phyloP scores from a whole-genome alignment of 1,140 invertebrate genomes.

The Caligus rogercresseyi region DNA sequence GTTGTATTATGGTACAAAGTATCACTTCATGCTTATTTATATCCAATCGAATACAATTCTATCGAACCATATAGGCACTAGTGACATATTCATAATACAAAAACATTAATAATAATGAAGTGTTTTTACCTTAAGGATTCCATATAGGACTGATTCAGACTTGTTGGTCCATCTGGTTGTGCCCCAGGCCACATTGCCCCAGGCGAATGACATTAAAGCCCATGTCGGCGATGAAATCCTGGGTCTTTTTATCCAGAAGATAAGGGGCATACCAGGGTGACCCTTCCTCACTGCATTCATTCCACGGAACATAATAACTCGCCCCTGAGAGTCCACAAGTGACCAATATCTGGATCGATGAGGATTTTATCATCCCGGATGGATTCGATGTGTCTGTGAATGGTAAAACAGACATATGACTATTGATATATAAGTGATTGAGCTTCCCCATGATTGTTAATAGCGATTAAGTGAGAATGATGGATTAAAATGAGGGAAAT shows the following conservation, averaged over 20 bases:
- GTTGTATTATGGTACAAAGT: too few species aligned
- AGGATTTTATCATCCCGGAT: background rate
- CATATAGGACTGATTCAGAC: background rate
- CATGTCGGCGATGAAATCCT: background rate
- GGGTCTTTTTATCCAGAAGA: background rate
- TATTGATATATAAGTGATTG: too few species aligned
- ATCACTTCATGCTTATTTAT: too few species aligned
- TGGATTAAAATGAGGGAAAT: too few species aligned
- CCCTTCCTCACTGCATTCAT: background rate
- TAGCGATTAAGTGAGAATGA: too few species aligned
- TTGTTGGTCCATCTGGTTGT: background rate
- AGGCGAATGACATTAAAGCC: constrained; percentile 9
- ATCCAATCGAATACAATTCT: too few species aligned
- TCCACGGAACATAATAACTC: background rate
- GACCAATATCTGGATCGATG: background rate
- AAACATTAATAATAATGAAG: too few species aligned
- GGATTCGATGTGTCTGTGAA: background rate
- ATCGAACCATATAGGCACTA: too few species aligned
- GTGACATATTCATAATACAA: too few species aligned
- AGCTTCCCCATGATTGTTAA: too few species aligned
- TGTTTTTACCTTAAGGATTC: constrained; percentile 8
- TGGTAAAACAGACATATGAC: background rate
- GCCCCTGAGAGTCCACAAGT: background rate
- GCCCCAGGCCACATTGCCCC: constrained; percentile 1
- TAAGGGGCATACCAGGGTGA: background rate